phyloP scores from a whole-genome alignment of 2,888 invertebrate genomes.

The Drosophila rellima region DNA sequence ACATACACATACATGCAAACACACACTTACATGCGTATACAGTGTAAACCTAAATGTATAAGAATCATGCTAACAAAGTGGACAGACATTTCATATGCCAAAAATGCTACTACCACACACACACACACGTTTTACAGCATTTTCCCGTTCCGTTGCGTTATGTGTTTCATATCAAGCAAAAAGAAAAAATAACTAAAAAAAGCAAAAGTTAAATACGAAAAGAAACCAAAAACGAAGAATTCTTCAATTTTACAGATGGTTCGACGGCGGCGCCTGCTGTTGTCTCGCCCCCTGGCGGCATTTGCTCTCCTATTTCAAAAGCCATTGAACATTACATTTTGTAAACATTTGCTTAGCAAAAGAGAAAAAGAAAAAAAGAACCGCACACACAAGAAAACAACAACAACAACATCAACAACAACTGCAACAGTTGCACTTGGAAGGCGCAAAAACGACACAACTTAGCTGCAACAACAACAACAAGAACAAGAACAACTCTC shows the following conservation, averaged over 20 bases:
- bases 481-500: constrained; percentile 30
- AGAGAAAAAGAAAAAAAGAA: constrained; percentile 5
- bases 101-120: too few relatives aligned
- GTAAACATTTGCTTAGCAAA: constrained; percentile 32
- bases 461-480: constrained; percentile 17
- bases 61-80: constrained; percentile 60
- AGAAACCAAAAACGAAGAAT: constrained; percentile 56
- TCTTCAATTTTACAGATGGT: constrained; percentile 82
- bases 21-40: constrained; percentile 14
- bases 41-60: constrained; percentile 30
- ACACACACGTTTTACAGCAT: constrained; percentile 40
- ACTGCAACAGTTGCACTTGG: constrained; percentile 45
- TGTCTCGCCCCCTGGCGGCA: constrained; percentile 80
- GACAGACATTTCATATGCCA: constrained; percentile 24
- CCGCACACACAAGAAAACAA: constrained; percentile 37
- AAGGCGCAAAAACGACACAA: constrained; percentile 34
- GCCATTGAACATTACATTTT: constrained; percentile 49
- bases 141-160: constrained; percentile 51
- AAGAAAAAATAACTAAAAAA: too few relatives aligned
- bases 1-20: constrained; percentile 18
- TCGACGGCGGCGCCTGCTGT: constrained; percentile 80
- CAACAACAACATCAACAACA: constrained; percentile 26
- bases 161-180: constrained; percentile 34
- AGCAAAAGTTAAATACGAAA: constrained; percentile 11
- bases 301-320: constrained; percentile 75